A percentile compares a stretch with the other conserved stretches of the same genome.
Conservation (phyloP, 1,140 invertebrate species). For the Drosophila subpulchrella region DNA sequence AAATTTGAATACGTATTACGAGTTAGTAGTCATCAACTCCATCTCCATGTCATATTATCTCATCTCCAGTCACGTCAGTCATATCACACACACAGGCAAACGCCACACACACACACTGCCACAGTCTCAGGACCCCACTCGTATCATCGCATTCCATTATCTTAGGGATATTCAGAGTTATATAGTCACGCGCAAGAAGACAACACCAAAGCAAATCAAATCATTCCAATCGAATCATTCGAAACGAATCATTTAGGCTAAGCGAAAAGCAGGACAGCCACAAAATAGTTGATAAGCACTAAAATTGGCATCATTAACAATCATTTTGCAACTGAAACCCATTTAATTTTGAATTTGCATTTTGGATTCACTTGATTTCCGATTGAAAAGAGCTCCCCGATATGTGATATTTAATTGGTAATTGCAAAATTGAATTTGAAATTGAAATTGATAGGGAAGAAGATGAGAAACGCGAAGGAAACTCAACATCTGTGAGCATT, state of each 20-base stretch:
- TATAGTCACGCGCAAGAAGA: conserved; percentile 53
- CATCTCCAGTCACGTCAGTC: conserved; percentile 56
- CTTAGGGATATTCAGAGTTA: conserved; percentile 28
- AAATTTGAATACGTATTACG: conserved; percentile 51
- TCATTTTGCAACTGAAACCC: conserved; percentile 54
- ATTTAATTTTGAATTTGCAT: conserved; percentile 63
- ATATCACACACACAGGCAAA: conserved; percentile 31
- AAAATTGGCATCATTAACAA: conserved; percentile 52
- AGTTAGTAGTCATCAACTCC: conserved; percentile 38
- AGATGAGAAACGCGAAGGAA: conserved; percentile 45
- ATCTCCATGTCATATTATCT: conserved; percentile 42
- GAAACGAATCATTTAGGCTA: conserved; percentile 49
- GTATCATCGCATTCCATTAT: conserved; percentile 47
- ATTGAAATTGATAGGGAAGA: conserved; percentile 31
- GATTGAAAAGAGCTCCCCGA: conserved; percentile 82
- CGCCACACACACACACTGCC: conserved; percentile 38
- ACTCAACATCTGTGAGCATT: conserved; percentile 75
- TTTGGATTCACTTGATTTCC: conserved; percentile 66
- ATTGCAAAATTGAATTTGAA: conserved; percentile 57
- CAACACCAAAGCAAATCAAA: conserved; percentile 62
- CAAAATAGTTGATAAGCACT: conserved; percentile 66
- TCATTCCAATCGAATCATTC: conserved; percentile 29
- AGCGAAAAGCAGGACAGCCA: conserved; percentile 62
- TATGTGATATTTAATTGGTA: conserved; percentile 84
- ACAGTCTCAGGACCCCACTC: conserved; percentile 50